Percentiles rank a stretch among this genome's conserved stretches.
These are phyloP conservation scores for Habrosyne pyritoides DNA, from an alignment of 2,888 invertebrate genomes.

Conservation along the genomic window DNA sequence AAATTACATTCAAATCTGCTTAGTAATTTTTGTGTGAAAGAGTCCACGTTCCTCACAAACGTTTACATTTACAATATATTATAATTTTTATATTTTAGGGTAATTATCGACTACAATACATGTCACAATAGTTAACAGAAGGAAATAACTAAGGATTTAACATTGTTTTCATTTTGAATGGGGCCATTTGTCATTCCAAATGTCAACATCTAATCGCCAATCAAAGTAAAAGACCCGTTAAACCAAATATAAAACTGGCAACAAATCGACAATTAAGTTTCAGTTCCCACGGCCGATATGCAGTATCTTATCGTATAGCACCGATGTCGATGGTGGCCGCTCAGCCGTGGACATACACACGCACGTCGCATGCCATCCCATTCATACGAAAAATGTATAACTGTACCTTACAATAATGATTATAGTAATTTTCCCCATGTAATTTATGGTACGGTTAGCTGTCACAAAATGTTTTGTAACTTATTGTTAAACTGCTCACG, in stretches of 20 bases:
- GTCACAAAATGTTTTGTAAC: not conserved
- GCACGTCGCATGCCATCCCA: not conserved
- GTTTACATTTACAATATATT: too few relatives aligned
- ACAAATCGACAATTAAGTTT: not conserved
- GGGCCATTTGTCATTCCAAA: not conserved
- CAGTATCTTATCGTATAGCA: not conserved
- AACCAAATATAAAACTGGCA: not conserved
- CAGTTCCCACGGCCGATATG: constrained; percentile 3
- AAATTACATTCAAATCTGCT: too few relatives aligned
- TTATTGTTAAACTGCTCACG: not conserved
- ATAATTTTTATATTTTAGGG: too few relatives aligned
- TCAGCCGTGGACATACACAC: not conserved
- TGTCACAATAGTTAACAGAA: too few relatives aligned
- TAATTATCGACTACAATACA: too few relatives aligned
- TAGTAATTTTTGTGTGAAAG: too few relatives aligned
- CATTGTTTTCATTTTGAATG: not conserved
- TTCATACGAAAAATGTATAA: not conserved
- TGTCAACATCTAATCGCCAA: not conserved
- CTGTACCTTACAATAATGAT: not conserved
- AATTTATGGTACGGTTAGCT: not conserved
- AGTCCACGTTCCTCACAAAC: too few relatives aligned
- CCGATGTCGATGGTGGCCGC: not conserved
- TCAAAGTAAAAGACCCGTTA: not conserved
- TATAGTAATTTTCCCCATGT: not conserved
- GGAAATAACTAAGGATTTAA: too few relatives aligned